Percentiles rank a stretch among this genome's conserved stretches.
These are phyloP conservation scores for Omphaloscelis lunosa DNA, from an alignment of 2,888 invertebrate genomes.

Conservation along the genomic window DNA sequence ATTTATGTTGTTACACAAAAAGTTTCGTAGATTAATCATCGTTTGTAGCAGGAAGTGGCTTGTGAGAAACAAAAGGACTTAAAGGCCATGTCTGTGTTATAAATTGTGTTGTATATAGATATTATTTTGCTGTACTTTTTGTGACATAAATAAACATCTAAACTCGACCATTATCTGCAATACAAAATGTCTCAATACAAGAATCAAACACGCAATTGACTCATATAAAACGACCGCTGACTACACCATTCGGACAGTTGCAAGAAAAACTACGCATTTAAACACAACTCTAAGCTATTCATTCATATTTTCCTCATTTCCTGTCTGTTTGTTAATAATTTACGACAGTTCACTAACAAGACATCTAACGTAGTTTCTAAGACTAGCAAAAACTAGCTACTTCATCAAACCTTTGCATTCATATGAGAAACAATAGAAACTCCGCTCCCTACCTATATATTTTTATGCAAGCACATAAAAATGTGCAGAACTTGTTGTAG, in stretches of 20 bases:
- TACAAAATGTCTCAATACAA: constrained; percentile 3
- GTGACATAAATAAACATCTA: neutral
- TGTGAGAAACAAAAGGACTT: constrained; percentile 31
- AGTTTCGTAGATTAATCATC: constrained; percentile 46
- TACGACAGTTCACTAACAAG: constrained; percentile 43
- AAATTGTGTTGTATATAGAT: neutral
- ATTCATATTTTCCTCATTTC: constrained; percentile 54
- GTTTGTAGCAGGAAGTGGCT: constrained; percentile 34
- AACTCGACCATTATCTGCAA: neutral
- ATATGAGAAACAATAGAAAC: constrained; percentile 61
- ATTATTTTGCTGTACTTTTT: neutral
- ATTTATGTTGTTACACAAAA: constrained; percentile 41
- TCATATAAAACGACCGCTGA: constrained; percentile 24
- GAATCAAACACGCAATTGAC: constrained; percentile 14
- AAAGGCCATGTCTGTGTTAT: neutral
- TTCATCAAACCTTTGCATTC: constrained; percentile 39
- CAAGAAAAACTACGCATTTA: constrained; percentile 35
- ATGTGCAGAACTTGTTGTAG: constrained; percentile 53
- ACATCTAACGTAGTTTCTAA: constrained; percentile 25
- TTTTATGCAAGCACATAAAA: constrained; percentile 47
- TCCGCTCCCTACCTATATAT: constrained; percentile 20
- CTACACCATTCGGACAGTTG: constrained; percentile 4
- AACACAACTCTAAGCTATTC: constrained; percentile 24
- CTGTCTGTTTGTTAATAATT: constrained; percentile 44
- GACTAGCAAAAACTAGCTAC: constrained; percentile 45